Conservation (phyloP, 2,113 vertebrate genomes). For the Actenoides hombroni region DNA sequence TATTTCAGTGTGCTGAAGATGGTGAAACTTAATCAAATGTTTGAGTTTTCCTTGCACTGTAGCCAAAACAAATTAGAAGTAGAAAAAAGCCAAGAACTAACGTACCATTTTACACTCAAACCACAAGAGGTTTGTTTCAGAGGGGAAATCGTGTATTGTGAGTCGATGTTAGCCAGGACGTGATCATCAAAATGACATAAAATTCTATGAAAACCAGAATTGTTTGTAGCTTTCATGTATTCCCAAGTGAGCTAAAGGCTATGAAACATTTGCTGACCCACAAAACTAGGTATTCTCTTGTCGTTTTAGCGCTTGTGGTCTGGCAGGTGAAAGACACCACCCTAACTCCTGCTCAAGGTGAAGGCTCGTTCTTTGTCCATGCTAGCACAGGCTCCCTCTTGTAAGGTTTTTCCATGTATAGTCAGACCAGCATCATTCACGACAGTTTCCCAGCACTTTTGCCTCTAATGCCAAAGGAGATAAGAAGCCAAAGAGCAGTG, state of each 20-base stretch:
- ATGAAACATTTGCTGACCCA: not conserved
- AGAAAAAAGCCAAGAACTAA: slow-evolving; percentile 3
- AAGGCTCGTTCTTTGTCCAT: not conserved
- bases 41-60: slow-evolving; percentile 25
- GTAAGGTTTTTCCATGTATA: slow-evolving; percentile 18
- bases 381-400: not conserved
- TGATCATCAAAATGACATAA: not conserved
- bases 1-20: not conserved
- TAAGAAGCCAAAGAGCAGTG: not conserved
- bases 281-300: not conserved
- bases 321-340: not conserved
- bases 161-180: not conserved
- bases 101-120: not conserved
- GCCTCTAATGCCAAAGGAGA: not conserved
- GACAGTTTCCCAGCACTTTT: not conserved
- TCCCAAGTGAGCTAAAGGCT: not conserved
- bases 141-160: not conserved
- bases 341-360: not conserved
- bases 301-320: not conserved
- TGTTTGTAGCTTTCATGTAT: not conserved
- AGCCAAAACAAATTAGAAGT: slow-evolving; percentile 33
- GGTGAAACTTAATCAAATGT: slow-evolving; percentile 37
- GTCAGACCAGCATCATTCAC: slow-evolving; percentile 3
- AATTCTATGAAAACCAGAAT: not conserved
- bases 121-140: slow-evolving; percentile 4